These are phyloP conservation scores for Danio albolineatus DNA, from an alignment of 2,797 vertebrate species.

Conservation along the genomic window DNA sequence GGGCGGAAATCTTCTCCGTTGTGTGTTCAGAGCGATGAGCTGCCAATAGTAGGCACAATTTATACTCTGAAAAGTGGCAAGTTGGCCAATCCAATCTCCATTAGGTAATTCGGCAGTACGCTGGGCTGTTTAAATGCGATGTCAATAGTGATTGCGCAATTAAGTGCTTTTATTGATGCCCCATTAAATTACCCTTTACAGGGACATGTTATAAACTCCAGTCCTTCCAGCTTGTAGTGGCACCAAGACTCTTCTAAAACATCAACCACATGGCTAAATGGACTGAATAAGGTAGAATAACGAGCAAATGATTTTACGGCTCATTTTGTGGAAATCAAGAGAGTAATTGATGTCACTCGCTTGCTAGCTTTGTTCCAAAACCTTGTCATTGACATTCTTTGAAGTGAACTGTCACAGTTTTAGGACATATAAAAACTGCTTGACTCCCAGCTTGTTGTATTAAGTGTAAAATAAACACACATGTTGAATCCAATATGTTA, in stretches of 20 bases:
- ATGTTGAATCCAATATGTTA: neutral
- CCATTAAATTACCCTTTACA: slow-evolving; percentile 82
- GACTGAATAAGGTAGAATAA: slow-evolving; percentile 10
- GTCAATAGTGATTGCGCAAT: slow-evolving; percentile 93
- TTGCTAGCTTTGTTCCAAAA: neutral
- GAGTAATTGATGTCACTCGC: neutral
- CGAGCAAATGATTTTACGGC: neutral
- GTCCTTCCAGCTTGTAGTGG: slow-evolving; percentile 44
- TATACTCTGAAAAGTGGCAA: slow-evolving; percentile 80
- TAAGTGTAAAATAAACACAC: neutral
- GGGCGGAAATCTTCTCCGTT: slow-evolving; percentile 19
- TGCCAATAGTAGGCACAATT: slow-evolving; percentile 81
- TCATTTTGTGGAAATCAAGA: neutral
- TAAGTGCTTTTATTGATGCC: slow-evolving; percentile 90
- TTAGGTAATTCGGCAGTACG: slow-evolving; percentile 89
- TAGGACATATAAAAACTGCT: neutral
- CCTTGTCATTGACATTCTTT: neutral
- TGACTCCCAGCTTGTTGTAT: neutral
- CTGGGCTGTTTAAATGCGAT: slow-evolving; percentile 89
- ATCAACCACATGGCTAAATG: slow-evolving; percentile 15
- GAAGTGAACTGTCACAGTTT: neutral
- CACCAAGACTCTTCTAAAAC: slow-evolving; percentile 44
- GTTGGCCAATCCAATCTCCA: slow-evolving; percentile 86
- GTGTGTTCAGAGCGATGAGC: slow-evolving; percentile 20
- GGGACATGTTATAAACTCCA: slow-evolving; percentile 68